Percentiles rank a stretch among this genome's conserved stretches.
These are phyloP conservation scores for Anthopleura sola DNA, from an alignment of 64 coral and sea anemone genomes.

Conservation along the genomic window DNA sequence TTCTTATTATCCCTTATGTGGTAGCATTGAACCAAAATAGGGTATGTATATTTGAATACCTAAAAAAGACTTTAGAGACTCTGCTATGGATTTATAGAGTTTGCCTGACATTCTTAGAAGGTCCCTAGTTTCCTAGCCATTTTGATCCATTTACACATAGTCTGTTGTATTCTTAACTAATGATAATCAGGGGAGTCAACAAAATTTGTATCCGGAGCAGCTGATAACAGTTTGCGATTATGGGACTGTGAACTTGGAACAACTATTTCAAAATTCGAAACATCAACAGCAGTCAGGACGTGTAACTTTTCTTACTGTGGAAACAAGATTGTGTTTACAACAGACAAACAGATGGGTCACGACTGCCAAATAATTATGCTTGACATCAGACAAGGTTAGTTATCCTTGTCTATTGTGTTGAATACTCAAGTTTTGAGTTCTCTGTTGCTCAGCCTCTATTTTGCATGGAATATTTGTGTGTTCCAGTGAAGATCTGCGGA, in stretches of 20 bases:
- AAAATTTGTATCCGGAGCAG: constrained; percentile 89
- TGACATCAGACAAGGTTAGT: constrained; percentile 89
- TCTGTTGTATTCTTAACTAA: constrained; percentile 46
- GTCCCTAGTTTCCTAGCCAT: too few relatives aligned
- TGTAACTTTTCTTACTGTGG: constrained; percentile 98
- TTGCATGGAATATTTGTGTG: too few relatives aligned
- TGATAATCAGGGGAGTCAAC: constrained; percentile 62
- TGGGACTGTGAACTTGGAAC: constrained; percentile 97
- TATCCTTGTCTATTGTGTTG: neutral
- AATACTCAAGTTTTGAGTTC: too few relatives aligned
- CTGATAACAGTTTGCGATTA: constrained; percentile 89
- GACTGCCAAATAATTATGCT: constrained; percentile 74
- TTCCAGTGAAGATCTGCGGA: too few relatives aligned
- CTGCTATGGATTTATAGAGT: too few relatives aligned
- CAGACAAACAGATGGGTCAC: constrained; percentile 98
- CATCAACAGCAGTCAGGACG: constrained; percentile 85
- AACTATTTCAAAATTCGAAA: constrained; percentile 88
- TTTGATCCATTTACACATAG: too few relatives aligned
- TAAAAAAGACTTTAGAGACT: too few relatives aligned
- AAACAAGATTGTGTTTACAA: constrained; percentile 85
- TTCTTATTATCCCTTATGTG: too few relatives aligned
- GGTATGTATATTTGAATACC: too few relatives aligned
- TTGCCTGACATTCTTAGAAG: too few relatives aligned
- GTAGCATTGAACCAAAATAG: too few relatives aligned
- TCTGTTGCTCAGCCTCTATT: too few relatives aligned